phyloP scores from a whole-genome alignment of 2,888 invertebrate species.

The Priapulus caudatus region DNA sequence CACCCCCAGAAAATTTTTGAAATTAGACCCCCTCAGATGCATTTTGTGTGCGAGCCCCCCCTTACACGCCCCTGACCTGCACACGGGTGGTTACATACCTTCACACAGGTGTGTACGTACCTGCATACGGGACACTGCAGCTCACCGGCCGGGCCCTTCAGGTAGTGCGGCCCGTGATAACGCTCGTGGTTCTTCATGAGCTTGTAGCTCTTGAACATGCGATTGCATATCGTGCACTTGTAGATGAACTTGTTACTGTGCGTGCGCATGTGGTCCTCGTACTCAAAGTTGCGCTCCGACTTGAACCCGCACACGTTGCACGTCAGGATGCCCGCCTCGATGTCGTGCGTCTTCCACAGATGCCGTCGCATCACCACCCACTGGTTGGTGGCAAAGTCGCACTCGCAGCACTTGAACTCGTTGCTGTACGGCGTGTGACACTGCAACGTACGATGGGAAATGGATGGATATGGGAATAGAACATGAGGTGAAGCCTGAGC shows the following conservation, averaged over 20 bases:
- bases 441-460: no score
- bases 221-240: background rate
- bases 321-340: background rate
- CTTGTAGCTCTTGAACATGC: background rate
- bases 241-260: slow-evolving; percentile 3
- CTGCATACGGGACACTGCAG: background rate
- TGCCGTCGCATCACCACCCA: slow-evolving; percentile 1
- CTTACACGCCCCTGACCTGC: no score
- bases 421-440: background rate
- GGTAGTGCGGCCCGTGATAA: background rate
- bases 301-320: background rate
- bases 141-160: background rate
- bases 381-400: background rate
- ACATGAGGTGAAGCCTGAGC: no score
- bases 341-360: background rate
- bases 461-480: no score
- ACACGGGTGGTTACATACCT: no score
- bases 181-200: background rate
- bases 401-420: background rate
- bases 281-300: background rate
- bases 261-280: background rate
- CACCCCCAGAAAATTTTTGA: no score
- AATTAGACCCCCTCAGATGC: no score
- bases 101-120: no score
- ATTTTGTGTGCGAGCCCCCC: no score